A percentile compares a stretch with the other conserved stretches of the same genome.
Conservation (phyloP, 92 coral and sea anemone species). For the Porites evermanni region DNA sequence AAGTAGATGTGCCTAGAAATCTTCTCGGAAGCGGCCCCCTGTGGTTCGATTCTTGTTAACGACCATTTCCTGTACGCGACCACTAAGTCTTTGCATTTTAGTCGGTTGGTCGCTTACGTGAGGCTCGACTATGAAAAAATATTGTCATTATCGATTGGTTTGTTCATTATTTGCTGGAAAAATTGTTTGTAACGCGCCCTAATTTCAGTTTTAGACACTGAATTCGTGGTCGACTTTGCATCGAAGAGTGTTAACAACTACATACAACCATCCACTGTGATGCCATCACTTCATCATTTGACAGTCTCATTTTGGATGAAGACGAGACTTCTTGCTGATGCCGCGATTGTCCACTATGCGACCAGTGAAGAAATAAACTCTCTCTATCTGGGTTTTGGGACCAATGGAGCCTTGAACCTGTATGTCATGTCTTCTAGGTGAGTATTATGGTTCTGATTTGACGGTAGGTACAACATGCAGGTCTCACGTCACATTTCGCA, state of each 20-base stretch:
- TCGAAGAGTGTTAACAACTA: not conserved
- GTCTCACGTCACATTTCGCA: too few species aligned
- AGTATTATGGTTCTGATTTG: not conserved
- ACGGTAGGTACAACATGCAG: too few species aligned
- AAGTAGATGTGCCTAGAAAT: too few species aligned
- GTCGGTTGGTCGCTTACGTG: too few species aligned
- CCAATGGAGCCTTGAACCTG: not conserved
- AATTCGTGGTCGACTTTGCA: not conserved
- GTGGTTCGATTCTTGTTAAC: too few species aligned
- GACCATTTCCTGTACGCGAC: too few species aligned
- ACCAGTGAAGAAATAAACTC: not conserved
- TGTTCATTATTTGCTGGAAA: not conserved
- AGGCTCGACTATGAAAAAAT: too few species aligned
- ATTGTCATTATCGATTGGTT: not conserved
- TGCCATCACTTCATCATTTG: not conserved
- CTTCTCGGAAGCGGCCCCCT: too few species aligned
- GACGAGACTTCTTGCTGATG: not conserved
- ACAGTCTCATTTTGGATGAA: conserved; percentile 4
- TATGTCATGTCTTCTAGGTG: not conserved
- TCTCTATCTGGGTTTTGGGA: not conserved
- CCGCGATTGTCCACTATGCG: not conserved
- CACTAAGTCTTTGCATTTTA: too few species aligned
- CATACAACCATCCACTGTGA: not conserved
- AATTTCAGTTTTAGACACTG: not conserved
- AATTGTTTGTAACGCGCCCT: not conserved